These are phyloP conservation scores for Mirza zaza DNA, from an alignment of 2,113 vertebrate genomes.

Conservation along the genomic window DNA sequence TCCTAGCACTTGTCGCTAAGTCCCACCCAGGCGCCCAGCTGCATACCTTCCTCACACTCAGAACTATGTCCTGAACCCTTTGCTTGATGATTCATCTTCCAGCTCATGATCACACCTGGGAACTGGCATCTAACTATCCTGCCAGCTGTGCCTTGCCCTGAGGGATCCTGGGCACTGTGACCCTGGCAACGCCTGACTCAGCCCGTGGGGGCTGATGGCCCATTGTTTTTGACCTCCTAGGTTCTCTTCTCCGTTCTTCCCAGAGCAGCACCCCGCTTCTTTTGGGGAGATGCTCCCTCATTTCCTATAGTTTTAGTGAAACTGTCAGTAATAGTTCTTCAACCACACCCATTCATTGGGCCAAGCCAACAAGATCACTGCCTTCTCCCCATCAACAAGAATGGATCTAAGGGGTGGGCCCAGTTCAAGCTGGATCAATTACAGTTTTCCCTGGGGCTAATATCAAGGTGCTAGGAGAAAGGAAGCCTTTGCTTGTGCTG, in stretches of 20 bases:
- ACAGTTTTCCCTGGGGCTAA: neutral
- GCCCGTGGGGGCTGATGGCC: neutral
- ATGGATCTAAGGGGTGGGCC: neutral
- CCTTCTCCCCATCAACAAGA: neutral
- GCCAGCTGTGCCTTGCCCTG: slow-evolving; percentile 25
- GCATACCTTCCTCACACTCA: neutral
- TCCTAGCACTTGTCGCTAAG: neutral
- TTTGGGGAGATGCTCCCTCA: neutral
- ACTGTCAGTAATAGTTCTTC: neutral
- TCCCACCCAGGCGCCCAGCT: neutral
- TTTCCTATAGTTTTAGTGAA: neutral
- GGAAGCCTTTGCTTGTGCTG: neutral
- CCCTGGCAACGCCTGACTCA: slow-evolving; percentile 26
- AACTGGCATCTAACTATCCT: neutral
- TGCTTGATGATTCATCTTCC: slow-evolving; percentile 12
- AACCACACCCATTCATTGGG: neutral
- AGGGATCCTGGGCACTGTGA: neutral
- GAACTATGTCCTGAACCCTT: neutral
- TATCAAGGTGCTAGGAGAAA: neutral
- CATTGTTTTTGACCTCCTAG: slow-evolving; percentile 14
- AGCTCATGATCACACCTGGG: neutral
- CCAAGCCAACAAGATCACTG: neutral
- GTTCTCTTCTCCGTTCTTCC: neutral
- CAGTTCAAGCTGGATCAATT: neutral
- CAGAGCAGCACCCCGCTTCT: neutral